A percentile compares a stretch with the other conserved stretches of the same genome.
Conservation (phyloP, 2,888 invertebrate species). For the Lamellibrachia columna region DNA sequence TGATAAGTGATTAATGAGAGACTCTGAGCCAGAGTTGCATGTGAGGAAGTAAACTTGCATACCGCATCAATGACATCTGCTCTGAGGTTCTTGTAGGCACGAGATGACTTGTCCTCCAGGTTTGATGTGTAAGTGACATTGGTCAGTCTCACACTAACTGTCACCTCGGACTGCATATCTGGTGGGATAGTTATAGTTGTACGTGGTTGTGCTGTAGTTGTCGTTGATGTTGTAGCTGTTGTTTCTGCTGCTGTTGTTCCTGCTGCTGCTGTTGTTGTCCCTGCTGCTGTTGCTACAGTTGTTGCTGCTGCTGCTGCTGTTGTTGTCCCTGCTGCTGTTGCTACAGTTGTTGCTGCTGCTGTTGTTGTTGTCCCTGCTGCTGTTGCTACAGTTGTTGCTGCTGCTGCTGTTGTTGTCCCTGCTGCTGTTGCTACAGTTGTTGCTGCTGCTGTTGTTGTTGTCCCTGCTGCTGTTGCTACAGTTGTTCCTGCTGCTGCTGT, state of each 20-base stretch:
- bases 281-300: background rate
- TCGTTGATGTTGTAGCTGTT: background rate
- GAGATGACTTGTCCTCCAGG: background rate
- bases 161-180: background rate
- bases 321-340: background rate
- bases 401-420: background rate
- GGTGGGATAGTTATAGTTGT: background rate
- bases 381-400: background rate
- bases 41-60: background rate
- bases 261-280: background rate
- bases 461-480: background rate
- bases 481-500: background rate
- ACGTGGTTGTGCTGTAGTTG: background rate
- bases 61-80: background rate
- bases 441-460: background rate
- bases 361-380: background rate
- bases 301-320: background rate
- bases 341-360: background rate
- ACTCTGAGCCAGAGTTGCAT: background rate
- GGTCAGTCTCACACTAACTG: background rate
- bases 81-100: background rate
- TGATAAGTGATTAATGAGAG: background rate
- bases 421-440: background rate
- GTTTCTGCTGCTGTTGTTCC: background rate
- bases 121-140: background rate